Base-by-base conservation (phyloP, 2,113 vertebrate species). In the Hyla sarda region DNA sequence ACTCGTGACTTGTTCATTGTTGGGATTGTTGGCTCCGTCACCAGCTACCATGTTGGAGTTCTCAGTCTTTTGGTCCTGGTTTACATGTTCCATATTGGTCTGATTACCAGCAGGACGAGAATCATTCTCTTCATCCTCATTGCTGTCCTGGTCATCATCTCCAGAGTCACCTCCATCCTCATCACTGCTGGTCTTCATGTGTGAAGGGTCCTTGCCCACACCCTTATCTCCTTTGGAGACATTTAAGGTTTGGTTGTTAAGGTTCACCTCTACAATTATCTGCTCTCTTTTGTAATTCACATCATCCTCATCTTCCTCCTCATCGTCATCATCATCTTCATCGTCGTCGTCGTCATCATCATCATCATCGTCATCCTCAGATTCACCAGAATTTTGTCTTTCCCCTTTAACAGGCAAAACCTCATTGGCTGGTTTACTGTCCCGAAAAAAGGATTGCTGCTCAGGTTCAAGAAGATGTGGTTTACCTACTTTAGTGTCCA, bases 181-280 rank as follows among this genome's bases (percentile, higher is more conserved):
- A 83, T 96, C 97, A 71, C 95, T 96, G 87, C 93, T 96, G 89
- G 95, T 96, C 89, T 97, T 97, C 37, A 97, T 94, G 32, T 94
- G 92, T 91, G 95, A 89, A 87, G 91, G 88, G 88, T 95, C 92
- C 92, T 92, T 96, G 91, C 93, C 91, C 91, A 95, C 94, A 91
- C 96, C 97, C 92, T 96, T 97, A 86, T 98, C 97, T 86, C 96
- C 97, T 93, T 99, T 99, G 90, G 97, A 99, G 1, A 99, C 98
- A 82, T 99, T 97, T 91, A 99, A 95, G 0, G 98, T 99, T 95
- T 99, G 98, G 93, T 99, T 99, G 95, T 99, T 99, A 92, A 99
- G 95, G 93, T 99, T 99, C 87, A 99, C 97, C 94, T 99, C 98
- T 48, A 99, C 98, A 88, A 99, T 99, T 91, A 99, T 99, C 95